Evolutionary conservation across 2,888 invertebrate genomes (phyloP).

Genomic region (Conomelus anceps): DNA sequence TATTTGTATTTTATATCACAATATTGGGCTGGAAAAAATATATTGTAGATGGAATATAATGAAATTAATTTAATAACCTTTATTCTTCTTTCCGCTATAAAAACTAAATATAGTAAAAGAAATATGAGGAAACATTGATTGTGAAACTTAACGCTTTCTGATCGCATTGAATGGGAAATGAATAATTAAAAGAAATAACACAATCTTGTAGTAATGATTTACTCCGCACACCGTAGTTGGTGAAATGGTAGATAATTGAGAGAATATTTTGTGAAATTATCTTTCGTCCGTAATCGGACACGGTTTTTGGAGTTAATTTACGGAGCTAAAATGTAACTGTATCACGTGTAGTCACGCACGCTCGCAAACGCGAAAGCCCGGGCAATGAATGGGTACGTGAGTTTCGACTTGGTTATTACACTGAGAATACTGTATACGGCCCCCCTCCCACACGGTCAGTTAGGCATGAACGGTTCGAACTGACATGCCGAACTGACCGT

Average conservation of each 20-base stretch:
- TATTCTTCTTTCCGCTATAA: not conserved
- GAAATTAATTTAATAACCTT: too few species aligned
- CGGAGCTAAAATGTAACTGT: not conserved
- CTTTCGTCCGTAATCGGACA: not conserved
- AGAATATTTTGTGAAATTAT: not conserved
- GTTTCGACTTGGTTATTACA: not conserved
- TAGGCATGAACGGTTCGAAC: too few species aligned
- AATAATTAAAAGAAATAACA: not conserved
- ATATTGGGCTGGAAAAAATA: not conserved
- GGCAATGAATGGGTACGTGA: not conserved
- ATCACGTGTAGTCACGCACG: not conserved
- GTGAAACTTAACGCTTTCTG: not conserved
- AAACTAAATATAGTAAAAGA: too few species aligned
- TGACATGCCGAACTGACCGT: too few species aligned
- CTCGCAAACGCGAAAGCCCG: not conserved
- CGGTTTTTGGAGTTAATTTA: not conserved
- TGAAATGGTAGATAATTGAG: not conserved
- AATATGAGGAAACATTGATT: not conserved
- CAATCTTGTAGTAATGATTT: not conserved
- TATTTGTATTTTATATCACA: not conserved
- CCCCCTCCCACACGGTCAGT: too few species aligned
- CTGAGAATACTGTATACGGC: too few species aligned
- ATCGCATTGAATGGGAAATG: not conserved
- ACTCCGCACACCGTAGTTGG: not conserved
- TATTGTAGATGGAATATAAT: too few species aligned